Conservation (phyloP, 2,797 vertebrate species). For the Staurois parvus region DNA sequence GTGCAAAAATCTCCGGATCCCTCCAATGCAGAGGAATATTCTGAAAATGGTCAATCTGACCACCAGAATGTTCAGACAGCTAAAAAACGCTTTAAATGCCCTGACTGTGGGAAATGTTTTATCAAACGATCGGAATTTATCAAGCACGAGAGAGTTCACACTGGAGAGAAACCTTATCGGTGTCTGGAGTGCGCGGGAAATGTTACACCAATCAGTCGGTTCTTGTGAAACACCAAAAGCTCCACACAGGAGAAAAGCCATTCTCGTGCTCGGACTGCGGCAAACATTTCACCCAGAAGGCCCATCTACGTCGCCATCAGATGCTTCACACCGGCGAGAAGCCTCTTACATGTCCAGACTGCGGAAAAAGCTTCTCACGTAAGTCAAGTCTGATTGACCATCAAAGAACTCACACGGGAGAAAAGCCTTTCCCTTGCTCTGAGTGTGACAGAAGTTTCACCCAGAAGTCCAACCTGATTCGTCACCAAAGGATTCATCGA, state of each 20-base stretch:
- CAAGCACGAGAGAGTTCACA: constrained; percentile 22
- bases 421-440: constrained; percentile 74
- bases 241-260: background rate
- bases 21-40: background rate
- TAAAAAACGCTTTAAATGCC: background rate
- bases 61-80: background rate
- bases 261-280: background rate
- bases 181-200: constrained; percentile 7
- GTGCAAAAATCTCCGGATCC: background rate
- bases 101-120: background rate
- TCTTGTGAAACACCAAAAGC: background rate
- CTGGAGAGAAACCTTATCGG: background rate
- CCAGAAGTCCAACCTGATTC: constrained; percentile 76
- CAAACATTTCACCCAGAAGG: background rate
- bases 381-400: constrained; percentile 80
- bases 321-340: constrained; percentile 77
- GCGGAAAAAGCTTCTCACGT: constrained; percentile 80
- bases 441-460: constrained; percentile 78
- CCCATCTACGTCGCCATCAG: constrained; percentile 67
- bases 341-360: constrained; percentile 74
- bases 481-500: constrained; percentile 76
- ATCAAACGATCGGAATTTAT: background rate
- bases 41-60: background rate
- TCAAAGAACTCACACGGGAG: constrained; percentile 77
- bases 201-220: background rate